phyloP scores from a whole-genome alignment of 2,797 vertebrate species.

The Pelobates cultripes region DNA sequence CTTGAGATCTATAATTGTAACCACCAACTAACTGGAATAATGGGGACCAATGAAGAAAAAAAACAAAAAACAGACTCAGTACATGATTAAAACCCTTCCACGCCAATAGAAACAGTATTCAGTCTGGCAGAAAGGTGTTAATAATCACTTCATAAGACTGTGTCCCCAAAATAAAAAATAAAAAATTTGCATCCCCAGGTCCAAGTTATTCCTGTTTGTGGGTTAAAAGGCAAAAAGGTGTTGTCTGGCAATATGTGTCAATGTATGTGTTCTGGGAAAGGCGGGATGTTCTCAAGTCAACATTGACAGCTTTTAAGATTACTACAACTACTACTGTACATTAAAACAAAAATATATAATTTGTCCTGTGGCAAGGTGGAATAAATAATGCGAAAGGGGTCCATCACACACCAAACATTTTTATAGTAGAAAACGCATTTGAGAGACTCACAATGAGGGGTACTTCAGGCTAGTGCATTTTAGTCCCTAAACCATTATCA shows the following conservation, averaged over 20 bases:
- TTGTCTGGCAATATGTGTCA: constrained; percentile 29
- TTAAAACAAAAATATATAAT: constrained; percentile 4
- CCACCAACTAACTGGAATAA: neutral
- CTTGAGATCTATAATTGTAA: neutral
- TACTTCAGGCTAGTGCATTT: neutral
- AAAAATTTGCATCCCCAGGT: constrained; percentile 19
- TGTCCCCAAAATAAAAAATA: neutral
- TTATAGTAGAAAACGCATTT: neutral
- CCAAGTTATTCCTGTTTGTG: constrained; percentile 35
- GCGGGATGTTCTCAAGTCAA: constrained; percentile 22
- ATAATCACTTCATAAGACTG: neutral
- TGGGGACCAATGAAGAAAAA: neutral
- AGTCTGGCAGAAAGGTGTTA: neutral
- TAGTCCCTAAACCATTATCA: neutral
- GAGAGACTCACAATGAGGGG: neutral
- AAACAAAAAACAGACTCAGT: no score
- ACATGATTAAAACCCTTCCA: neutral
- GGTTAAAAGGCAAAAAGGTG: constrained; percentile 46
- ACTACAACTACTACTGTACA: constrained; percentile 27
- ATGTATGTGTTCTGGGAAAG: constrained; percentile 19
- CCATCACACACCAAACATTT: neutral
- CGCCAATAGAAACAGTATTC: neutral
- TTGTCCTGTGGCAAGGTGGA: constrained; percentile 31
- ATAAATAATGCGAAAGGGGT: neutral
- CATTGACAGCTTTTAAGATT: constrained; percentile 27